A percentile compares a stretch with the other conserved stretches of the same genome.
phyloP scores from a whole-genome alignment of 2,888 invertebrate genomes.

The Drosophila monieri region DNA sequence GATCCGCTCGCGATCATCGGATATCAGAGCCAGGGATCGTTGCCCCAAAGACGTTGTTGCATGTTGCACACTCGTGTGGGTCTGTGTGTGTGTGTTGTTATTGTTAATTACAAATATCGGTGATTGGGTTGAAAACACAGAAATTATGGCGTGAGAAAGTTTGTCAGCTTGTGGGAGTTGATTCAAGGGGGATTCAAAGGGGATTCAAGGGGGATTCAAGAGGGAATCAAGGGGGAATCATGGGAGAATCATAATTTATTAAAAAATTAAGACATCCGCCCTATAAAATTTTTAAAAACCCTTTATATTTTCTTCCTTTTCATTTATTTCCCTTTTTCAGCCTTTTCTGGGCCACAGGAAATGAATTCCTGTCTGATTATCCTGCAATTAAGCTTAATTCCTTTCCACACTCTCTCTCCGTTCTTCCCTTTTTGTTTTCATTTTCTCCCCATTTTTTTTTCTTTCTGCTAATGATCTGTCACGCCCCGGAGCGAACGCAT shows the following conservation, averaged over 20 bases:
- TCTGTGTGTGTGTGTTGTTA: conserved; percentile 33
- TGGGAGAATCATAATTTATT: background rate
- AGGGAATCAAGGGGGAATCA: background rate
- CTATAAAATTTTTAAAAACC: too few species aligned
- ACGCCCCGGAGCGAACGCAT: conserved; percentile 49
- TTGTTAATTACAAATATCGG: conserved; percentile 75
- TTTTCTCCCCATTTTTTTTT: conserved; percentile 20
- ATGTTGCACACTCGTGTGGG: conserved; percentile 19
- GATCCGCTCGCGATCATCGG: conserved; percentile 44
- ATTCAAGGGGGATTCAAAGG: background rate
- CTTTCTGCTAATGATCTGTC: conserved; percentile 47
- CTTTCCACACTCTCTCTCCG: conserved; percentile 35
- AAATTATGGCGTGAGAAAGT: conserved; percentile 73
- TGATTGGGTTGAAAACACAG: conserved; percentile 67
- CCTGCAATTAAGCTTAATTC: conserved; percentile 51
- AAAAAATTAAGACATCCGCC: background rate
- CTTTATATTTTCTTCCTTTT: background rate
- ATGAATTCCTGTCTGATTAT: conserved; percentile 48
- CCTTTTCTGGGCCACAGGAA: conserved; percentile 31
- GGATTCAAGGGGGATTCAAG: too few species aligned
- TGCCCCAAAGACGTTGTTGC: conserved; percentile 53
- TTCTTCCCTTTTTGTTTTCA: conserved; percentile 16
- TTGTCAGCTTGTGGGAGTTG: conserved; percentile 22
- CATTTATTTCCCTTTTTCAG: background rate
- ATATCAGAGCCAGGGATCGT: conserved; percentile 66